phyloP scores from a whole-genome alignment of 2,113 vertebrate genomes.

The Hydrochoerus hydrochaeris region DNA sequence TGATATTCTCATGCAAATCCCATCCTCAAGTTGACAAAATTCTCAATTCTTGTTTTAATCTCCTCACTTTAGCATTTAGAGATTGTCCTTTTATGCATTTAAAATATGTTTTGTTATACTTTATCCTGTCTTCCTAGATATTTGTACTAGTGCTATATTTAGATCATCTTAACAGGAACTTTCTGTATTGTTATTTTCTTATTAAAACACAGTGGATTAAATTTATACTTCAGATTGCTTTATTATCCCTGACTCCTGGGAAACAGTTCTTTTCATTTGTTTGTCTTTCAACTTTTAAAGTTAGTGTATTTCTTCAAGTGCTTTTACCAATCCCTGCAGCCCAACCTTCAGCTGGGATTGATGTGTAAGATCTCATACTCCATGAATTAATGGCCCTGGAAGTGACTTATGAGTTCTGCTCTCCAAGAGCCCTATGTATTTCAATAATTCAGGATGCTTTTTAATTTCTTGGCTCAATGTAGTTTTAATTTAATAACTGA shows the following conservation, averaged over 20 bases:
- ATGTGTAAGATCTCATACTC: not conserved
- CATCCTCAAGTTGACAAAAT: not conserved
- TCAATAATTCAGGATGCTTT: not conserved
- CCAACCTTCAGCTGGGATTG: not conserved
- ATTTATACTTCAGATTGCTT: not conserved
- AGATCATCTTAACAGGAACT: not conserved
- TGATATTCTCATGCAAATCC: not conserved
- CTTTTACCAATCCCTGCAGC: not conserved
- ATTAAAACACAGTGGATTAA: not conserved
- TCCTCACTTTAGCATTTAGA: not conserved
- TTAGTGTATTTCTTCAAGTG: not conserved
- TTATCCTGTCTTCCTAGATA: not conserved
- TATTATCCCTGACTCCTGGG: not conserved
- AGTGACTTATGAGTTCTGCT: not conserved
- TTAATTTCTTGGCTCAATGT: not conserved
- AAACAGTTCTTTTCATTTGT: not conserved
- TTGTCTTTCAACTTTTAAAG: not conserved
- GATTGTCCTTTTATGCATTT: not conserved
- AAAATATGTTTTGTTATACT: not conserved
- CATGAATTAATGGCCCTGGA: not conserved
- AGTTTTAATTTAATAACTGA: not conserved
- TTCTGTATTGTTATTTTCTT: conserved; percentile 18
- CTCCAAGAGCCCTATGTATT: not conserved
- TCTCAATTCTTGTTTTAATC: not conserved
- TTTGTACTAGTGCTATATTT: not conserved